These are phyloP conservation scores for Beaufortia kweichowensis DNA, from an alignment of 2,113 vertebrate species.

Conservation along the genomic window DNA sequence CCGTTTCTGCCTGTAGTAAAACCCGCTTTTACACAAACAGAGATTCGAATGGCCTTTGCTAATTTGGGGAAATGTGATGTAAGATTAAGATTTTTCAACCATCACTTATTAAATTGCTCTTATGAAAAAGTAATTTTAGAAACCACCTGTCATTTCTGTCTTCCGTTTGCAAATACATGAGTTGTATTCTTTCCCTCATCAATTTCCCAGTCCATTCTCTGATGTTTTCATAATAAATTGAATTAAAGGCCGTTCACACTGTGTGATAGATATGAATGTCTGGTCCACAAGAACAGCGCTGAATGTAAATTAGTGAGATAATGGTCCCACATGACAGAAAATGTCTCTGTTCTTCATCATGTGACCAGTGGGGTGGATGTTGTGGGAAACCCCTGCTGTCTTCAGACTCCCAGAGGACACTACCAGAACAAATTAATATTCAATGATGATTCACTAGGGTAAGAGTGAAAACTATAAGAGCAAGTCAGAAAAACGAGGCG, in stretches of 20 bases:
- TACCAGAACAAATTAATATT: conserved; percentile 38
- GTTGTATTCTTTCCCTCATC: too few relatives aligned
- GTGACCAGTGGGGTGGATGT: not conserved
- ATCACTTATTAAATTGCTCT: too few relatives aligned
- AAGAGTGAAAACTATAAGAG: not conserved
- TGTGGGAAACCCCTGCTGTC: not conserved
- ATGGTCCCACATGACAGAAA: not conserved
- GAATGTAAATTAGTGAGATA: not conserved
- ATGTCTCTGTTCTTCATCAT: not conserved
- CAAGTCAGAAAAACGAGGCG: not conserved
- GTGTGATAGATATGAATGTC: not conserved
- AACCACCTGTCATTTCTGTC: not conserved
- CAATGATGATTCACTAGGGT: not conserved
- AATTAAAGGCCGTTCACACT: not conserved
- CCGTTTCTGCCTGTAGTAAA: conserved; percentile 9
- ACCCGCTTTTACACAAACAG: not conserved
- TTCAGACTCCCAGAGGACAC: not conserved
- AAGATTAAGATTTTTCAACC: too few relatives aligned
- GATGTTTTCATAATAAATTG: not conserved
- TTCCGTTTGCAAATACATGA: not conserved
- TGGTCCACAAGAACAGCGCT: not conserved
- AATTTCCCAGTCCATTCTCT: not conserved
- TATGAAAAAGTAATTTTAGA: not conserved
- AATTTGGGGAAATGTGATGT: too few relatives aligned
- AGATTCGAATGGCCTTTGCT: too few relatives aligned